Base-by-base conservation (phyloP, 2,113 vertebrate genomes). In the Crocuta crocuta region DNA sequence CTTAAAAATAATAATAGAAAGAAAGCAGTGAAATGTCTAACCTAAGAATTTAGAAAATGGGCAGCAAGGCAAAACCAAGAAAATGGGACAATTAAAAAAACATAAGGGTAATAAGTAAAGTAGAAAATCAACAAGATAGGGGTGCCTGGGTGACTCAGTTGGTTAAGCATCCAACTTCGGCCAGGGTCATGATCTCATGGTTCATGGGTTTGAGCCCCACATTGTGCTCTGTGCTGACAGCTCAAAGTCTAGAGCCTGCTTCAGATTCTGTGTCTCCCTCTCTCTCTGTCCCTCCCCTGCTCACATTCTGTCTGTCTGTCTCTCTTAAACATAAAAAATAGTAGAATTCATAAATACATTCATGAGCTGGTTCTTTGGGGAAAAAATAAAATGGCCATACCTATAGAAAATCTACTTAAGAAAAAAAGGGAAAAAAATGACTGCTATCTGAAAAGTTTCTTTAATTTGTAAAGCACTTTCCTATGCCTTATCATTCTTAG, bases 311-410 rank as follows among this genome's bases (percentile, higher is more conserved):
- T 55, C 53, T 55, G 13, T 55, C 15, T 55, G 13, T 53, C 15
- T 55, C 53, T 55, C 15, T 55, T 4, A 55, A 16, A 55, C 82
- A 35, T 66, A 96, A 90, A 87, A 74, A 86, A 48, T 43, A 48
- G 17, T 90, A 89, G 24, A 96, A 50, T 93, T 93, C 45, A 21
- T 81, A 89, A 73, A 39, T 91, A 92, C 74, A 53, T 73, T 87
- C 16, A 68, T 63, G 26, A 91, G 4, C 24, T 91, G 33, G 3
- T 58, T 63, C 45, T 83, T 68, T 68, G 5, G 3, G 12, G 26
- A 4, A 3, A 23, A 28, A 68, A 31, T 91, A 35, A 80, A 87
- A 68, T 12, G 93, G 48, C 15, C 11, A 95, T 33, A 88, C 1
- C 15, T 95, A 11, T 45, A 79, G 39, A 39, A 96, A 80, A 45